Conservation (phyloP, 2,113 vertebrate species). For the Urocynchramus pylzowi region DNA sequence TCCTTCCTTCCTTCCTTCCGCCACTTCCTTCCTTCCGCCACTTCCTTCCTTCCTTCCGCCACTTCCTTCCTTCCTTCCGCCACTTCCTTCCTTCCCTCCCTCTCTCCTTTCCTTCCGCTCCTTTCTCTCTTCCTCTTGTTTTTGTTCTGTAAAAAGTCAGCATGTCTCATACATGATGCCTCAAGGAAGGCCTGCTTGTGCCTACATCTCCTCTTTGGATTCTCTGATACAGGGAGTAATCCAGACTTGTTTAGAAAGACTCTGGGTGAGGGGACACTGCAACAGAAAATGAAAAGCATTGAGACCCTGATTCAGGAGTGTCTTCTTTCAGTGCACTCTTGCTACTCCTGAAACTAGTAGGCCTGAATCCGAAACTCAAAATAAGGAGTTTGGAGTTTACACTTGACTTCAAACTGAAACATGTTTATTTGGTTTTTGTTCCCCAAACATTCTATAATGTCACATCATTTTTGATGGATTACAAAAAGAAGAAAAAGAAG, state of each 20-base stretch:
- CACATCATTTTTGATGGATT: background rate
- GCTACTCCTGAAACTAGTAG: background rate
- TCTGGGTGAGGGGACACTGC: background rate
- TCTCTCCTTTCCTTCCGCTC: background rate
- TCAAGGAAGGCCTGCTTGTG: background rate
- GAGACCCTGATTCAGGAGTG: background rate
- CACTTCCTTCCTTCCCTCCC: too few species aligned
- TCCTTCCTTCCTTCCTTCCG: too few species aligned
- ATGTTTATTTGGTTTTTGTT: background rate
- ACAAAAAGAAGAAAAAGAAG: background rate
- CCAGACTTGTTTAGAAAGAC: background rate
- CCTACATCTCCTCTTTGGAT: background rate
- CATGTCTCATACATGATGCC: background rate
- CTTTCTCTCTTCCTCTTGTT: background rate
- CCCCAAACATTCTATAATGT: accelerated
- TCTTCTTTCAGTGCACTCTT: background rate
- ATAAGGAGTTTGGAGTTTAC: background rate
- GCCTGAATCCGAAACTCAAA: background rate
- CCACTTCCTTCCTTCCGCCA: too few species aligned
- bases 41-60: too few species aligned
- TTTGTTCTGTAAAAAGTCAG: background rate
- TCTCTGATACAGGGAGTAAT: background rate
- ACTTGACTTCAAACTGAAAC: background rate
- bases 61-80: background rate
- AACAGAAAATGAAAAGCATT: background rate